phyloP scores from a whole-genome alignment of 1,140 invertebrate genomes.

The Lamellibrachia luymesi region DNA sequence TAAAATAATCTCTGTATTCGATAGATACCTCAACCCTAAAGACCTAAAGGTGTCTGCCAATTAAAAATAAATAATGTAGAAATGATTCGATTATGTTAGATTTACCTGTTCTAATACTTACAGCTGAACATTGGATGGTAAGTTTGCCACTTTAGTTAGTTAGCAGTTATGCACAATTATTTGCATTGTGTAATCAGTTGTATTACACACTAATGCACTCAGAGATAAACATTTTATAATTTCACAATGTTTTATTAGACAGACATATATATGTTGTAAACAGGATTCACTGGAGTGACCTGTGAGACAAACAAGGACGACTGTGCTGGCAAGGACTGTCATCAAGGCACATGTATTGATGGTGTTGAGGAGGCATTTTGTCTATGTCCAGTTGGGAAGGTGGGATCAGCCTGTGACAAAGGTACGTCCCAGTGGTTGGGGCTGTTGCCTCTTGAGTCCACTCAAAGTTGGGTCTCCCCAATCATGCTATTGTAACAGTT shows the following conservation, averaged over 20 bases:
- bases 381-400: constrained; percentile 33
- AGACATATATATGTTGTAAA: neutral
- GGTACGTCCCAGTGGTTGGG: neutral
- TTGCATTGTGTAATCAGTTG: neutral
- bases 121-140: too few species aligned
- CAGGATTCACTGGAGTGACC: constrained; percentile 2
- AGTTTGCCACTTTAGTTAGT: neutral
- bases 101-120: neutral
- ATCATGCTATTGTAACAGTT: too few species aligned
- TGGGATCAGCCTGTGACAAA: constrained; percentile 64
- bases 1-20: neutral
- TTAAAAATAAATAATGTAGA: too few species aligned
- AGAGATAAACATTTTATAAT: neutral
- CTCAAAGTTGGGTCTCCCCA: neutral
- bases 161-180: neutral
- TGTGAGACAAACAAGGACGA: constrained; percentile 81
- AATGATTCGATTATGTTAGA: neutral
- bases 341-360: constrained; percentile 68
- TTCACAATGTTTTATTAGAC: neutral
- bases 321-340: constrained; percentile 81
- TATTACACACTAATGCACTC: too few species aligned
- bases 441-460: neutral
- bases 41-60: neutral
- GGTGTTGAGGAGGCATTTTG: constrained; percentile 23
- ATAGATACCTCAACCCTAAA: neutral